phyloP scores from a whole-genome alignment of 2,888 invertebrate genomes.

The Xanthorhoe designata region DNA sequence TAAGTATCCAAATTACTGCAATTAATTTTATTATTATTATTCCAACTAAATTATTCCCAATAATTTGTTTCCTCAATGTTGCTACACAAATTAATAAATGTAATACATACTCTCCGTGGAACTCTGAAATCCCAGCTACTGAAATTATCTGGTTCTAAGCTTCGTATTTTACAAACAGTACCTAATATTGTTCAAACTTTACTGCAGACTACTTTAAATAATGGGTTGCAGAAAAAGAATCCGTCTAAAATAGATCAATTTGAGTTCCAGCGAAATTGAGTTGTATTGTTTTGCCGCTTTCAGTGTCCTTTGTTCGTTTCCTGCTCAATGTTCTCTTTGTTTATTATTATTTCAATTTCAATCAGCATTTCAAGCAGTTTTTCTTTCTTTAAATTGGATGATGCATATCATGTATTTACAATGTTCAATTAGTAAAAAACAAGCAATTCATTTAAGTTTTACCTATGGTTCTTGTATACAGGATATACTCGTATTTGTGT shows the following conservation, averaged over 20 bases:
- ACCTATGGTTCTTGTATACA: no score
- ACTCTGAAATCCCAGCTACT: background rate
- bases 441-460: no score
- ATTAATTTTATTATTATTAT: no score
- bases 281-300: slow-evolving; percentile 37
- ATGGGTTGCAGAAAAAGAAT: slow-evolving; percentile 32
- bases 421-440: no score
- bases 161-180: slow-evolving; percentile 7
- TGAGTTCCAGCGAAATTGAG: slow-evolving; percentile 36
- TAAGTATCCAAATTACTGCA: no score
- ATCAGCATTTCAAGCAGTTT: slow-evolving; percentile 2
- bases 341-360: slow-evolving; percentile 27
- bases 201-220: slow-evolving; percentile 16
- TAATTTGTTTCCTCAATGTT: background rate
- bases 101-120: background rate
- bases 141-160: slow-evolving; percentile 6
- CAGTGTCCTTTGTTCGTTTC: slow-evolving; percentile 30
- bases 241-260: slow-evolving; percentile 44
- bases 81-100: background rate
- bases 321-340: slow-evolving; percentile 24
- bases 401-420: no score
- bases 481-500: background rate
- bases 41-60: no score
- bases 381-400: background rate
- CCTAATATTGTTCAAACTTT: slow-evolving; percentile 22